Evolutionary conservation across 2,888 invertebrate genomes (phyloP), one percentile per base, ranked within the genome.

Genomic region (Graphium colonna): DNA sequence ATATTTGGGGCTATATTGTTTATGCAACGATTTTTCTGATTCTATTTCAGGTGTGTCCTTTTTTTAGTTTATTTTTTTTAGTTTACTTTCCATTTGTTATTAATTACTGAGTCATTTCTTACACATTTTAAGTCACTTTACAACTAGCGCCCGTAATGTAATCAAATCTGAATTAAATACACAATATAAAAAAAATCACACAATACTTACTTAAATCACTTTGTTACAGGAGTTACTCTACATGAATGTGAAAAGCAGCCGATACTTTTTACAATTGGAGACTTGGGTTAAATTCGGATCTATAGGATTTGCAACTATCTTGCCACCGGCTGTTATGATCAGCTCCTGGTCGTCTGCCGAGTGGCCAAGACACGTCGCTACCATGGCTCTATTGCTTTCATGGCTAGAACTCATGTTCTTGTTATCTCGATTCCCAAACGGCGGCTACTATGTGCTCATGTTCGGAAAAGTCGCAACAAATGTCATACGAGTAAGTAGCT

Each of bases 371-470:
- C 90, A 91, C 57, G 75, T 91, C 0, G 89, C 91, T 0, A 90
- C 92, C 0, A 57, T 89, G 5, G 90, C 91, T 0, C 61, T 91
- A 17, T 80, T 92, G 9, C 65, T 91, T 1, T 81, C 91, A 0
- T 92, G 92, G 92, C 63, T 90, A 9, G 91, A 92, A 60, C 78
- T 92, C 64, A 91, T 92, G 85, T 91, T 92, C 52, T 68, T 92
- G 1, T 67, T 91, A 1, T 91, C 92, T 0, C 77, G 91, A 50
- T 91, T 91, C 56, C 92, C 91, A 0, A 88, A 85, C 47, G 91
- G 90, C 82, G 92, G 92, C 0, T 91, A 91, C 64, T 91, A 91
- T 71, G 91, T 92, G 1, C 81, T 91, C 4, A 92, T 92, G 92
- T 92, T 92, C 71, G 90, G 90, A n/a, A 91, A 90, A 62, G 92